Conservation (phyloP, 2,797 vertebrate genomes). For the Hyperoplus lanceolatus region DNA sequence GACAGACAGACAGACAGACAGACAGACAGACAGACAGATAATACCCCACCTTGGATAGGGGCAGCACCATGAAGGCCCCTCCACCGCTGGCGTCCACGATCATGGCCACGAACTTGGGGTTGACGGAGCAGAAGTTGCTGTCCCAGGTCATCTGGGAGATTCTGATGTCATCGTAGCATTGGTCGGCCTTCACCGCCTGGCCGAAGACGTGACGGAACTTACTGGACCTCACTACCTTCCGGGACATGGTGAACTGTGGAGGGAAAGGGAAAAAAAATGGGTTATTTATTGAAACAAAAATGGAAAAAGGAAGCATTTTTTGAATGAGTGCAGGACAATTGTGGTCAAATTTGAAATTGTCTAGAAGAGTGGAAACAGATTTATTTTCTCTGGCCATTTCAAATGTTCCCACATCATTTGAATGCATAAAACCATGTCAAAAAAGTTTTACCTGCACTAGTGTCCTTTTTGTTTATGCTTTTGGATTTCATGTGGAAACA, state of each 20-base stretch:
- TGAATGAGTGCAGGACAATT: background rate
- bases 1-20: no score
- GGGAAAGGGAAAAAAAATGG: background rate
- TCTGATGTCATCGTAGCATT: conserved; percentile 94
- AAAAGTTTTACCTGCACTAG: background rate
- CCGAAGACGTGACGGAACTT: conserved; percentile 96
- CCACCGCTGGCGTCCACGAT: conserved; percentile 94
- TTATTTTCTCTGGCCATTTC: background rate
- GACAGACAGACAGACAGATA: no score
- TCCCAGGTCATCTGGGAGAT: conserved; percentile 97
- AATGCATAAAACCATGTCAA: background rate
- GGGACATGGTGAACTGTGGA: conserved; percentile 87
- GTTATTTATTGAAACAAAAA: background rate
- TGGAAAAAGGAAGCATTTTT: background rate
- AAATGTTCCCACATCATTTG: background rate
- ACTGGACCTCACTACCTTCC: conserved; percentile 91
- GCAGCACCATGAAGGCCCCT: conserved; percentile 93
- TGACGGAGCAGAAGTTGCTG: conserved; percentile 93
- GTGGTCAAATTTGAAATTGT: background rate
- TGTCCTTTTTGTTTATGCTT: background rate
- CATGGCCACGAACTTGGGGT: conserved; percentile 94
- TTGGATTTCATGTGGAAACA: conserved; percentile 44
- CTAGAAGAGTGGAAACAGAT: background rate
- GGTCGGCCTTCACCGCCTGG: conserved; percentile 90
- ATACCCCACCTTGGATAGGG: conserved; percentile 88